Conservation (phyloP, 2,888 invertebrate genomes). For the Chloroclysta siterata region DNA sequence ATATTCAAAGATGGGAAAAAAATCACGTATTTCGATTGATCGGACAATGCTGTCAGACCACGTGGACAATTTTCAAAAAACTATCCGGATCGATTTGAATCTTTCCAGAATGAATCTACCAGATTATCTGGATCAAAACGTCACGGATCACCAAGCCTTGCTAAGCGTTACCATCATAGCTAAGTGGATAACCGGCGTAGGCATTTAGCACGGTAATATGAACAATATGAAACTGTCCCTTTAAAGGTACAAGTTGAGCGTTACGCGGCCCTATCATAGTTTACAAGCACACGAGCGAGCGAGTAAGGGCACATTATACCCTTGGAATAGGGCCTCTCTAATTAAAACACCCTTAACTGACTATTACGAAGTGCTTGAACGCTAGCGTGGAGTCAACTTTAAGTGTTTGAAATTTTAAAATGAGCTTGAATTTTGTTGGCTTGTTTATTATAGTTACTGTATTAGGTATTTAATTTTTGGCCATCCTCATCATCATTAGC, state of each 20-base stretch:
- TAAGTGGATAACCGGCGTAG: conserved; percentile 55
- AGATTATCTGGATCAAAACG: conserved; percentile 13
- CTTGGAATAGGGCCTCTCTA: conserved; percentile 75
- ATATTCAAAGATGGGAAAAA: too few relatives aligned
- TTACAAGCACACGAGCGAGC: conserved; percentile 70
- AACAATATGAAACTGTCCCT: conserved; percentile 58
- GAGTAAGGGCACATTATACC: conserved; percentile 77
- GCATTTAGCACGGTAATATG: conserved; percentile 63
- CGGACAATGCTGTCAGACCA: too few relatives aligned
- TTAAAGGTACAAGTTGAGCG: conserved; percentile 56
- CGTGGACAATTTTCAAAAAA: neutral
- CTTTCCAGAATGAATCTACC: neutral
- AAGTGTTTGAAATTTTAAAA: conserved; percentile 29
- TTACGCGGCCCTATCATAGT: conserved; percentile 68
- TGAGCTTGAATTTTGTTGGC: conserved; percentile 11
- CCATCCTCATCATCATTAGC: too few relatives aligned
- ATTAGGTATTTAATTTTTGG: neutral
- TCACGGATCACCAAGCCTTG: conserved; percentile 22
- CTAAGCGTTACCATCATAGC: conserved; percentile 51
- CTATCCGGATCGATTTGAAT: neutral
- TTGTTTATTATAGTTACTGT: neutral
- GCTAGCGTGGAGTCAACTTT: conserved; percentile 48
- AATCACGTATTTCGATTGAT: too few relatives aligned
- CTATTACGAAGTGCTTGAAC: conserved; percentile 70
- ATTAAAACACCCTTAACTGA: conserved; percentile 81